Base-by-base conservation (phyloP, 1,140 invertebrate species). In the Drosophila willistoni region DNA sequence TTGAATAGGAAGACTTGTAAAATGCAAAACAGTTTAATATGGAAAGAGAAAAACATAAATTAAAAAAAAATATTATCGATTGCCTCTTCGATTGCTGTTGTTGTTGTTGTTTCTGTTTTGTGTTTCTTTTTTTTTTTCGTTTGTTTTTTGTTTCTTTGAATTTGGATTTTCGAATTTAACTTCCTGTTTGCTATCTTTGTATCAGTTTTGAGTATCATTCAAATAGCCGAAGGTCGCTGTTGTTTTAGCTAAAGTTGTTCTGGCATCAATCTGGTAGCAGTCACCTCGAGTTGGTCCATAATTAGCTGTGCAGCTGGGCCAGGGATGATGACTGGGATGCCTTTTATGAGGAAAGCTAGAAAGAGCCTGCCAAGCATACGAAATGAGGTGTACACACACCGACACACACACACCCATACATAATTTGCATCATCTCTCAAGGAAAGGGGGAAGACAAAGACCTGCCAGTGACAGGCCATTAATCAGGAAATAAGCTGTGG, bases 131-230 rank as follows among this genome's bases (percentile, higher is more conserved):
- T 67, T 77, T 75, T 66, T 61, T 56, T 71, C 29, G 29, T 41
- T 33, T 42, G 34, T 41, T 47, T 60, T 34, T 36, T 19, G 44
- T 51, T 51, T 51, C 44, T 51, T 51, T 51, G 44, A 51, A 51
- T 51, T 51, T 22, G 44, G 9, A 9, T 51, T 51, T 12, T 19
- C 9, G 19, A 51, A 51, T 51, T 51, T 54, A 41, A 70, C 79
- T 86, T 86, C 83, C 83, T 84, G 76, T 69, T 79, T 47, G 67
- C 25, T 80, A 54, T 77, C 71, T 85, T 74, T 84, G 81, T 85
- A 64, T 81, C 75, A 72, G 51, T 25, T 78, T 81, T 36, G 71
- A 85, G 74, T 79, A 79, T 71, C 63, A 74, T 79, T 84, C 74
- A 86, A 78, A 25, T 19, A 60, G 12, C 80, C 80, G 83, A 86